Base-by-base conservation (phyloP, 30 jellyfish, hydroid and myxozoan species). In the Hydractinia symbiolongicarpus region DNA sequence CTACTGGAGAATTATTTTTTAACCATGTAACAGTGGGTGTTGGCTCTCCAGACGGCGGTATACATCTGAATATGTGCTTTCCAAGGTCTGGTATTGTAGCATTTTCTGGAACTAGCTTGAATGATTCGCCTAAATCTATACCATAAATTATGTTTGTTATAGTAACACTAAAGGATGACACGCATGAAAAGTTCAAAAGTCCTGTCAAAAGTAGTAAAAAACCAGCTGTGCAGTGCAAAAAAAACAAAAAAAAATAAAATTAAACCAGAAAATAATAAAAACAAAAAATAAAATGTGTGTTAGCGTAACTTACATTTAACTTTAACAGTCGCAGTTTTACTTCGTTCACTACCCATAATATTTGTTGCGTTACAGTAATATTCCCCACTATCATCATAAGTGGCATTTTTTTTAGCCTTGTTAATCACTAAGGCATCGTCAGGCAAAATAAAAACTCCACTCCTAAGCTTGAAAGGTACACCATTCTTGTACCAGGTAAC, bases 11-110 rank as follows among this genome's bases (percentile, higher is more conserved):
- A 21, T 78, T 72, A 52, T 90, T 83, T 73, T 85, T 90, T 56
- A 73, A 90, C 98, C 98, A 93, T 40, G 90, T 55, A 9, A 87
- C 88, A 4, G 44, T 75, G 6, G 98, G 98, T 53, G 58, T 66
- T 13, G 98, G 98, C 56, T 54, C 56, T 5, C 85, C 85, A 60
- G 61, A 60, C 30, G 85, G 85, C 44, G 85, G 72, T 16, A 77
- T 77, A 60, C 85, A 77, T 77, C 40, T 53, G 44, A 77, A 55
- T 17, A 64, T 61, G 56, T 55, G 85, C 17, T 53, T 64, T 55
- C 60, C 78, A 54, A 57, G 52, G n/a, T 52, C 54, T 4, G 81
- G 16, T 6, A 19, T 77, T 53, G 44, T 53, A 30, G 85, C 85
- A 55, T 44, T 77, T 49, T 53, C 56, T 10, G 85, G 85, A 53